phyloP scores from a whole-genome alignment of 2,113 vertebrate species.

The Bambusicola thoracicus region DNA sequence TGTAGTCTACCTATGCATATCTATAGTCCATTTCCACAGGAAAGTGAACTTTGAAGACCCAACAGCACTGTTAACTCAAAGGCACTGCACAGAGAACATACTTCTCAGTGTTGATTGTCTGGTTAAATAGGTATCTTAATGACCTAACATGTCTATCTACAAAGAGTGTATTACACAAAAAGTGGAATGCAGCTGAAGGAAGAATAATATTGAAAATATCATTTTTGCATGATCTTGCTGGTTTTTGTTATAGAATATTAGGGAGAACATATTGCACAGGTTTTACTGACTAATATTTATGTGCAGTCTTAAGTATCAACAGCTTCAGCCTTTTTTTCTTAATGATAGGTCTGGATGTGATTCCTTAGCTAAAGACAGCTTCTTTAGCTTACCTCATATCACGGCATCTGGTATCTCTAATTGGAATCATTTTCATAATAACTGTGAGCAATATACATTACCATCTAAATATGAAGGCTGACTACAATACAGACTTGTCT shows the following conservation, averaged over 20 bases:
- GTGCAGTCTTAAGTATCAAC: constrained; percentile 32
- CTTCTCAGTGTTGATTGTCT: background rate
- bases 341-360: constrained; percentile 47
- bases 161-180: background rate
- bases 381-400: constrained; percentile 68
- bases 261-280: background rate
- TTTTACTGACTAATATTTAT: constrained; percentile 17
- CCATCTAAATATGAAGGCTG: constrained; percentile 57
- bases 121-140: background rate
- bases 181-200: background rate
- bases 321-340: constrained; percentile 46
- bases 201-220: background rate
- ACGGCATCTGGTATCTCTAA: constrained; percentile 64
- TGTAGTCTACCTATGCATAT: background rate
- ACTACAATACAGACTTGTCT: constrained; percentile 53
- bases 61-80: background rate
- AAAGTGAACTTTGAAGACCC: background rate
- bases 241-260: background rate
- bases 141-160: background rate
- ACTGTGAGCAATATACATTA: constrained; percentile 66
- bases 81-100: background rate
- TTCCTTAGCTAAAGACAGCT: constrained; percentile 46
- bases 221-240: background rate
- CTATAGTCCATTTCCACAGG: background rate
- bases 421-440: constrained; percentile 72